Evolutionary conservation across 2,113 vertebrate genomes (phyloP), one percentile per base, ranked within the genome.

Genomic region (Ctenodactylus gundi): DNA sequence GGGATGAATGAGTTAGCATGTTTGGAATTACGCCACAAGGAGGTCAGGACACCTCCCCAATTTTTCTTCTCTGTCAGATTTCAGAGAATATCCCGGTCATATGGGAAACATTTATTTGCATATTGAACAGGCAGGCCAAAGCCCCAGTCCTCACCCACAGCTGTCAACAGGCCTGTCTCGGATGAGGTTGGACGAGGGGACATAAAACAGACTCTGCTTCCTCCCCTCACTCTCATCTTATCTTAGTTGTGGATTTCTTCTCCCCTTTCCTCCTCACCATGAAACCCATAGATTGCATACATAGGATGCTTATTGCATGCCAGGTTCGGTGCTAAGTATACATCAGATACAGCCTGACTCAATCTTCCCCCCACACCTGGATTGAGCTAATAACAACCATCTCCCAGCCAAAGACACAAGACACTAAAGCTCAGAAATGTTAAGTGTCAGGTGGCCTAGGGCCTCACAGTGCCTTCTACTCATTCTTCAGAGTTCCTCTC

Each of bases 191-290:
- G 15, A 7, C 0, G 8, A 18, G 58, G 85, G 34, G 20, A 20
- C 4, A 0, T 0, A n/a, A 17, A 3, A 44, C 36, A 12, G 68
- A 13, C 36, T 68, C 60, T 58, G 15, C 41, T n/a, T 44, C 58
- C 9, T 6, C 0, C 29, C 3, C 76, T 64, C 31, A 4, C 20
- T n/a, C 8, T 18, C 55, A 17, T 36, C 57, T 53, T 20, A 39
- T 64, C 39, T 46, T 60, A 9, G 25, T 7, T 46, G 11, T 25
- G 41, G 55, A 58, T 49, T n/a, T 17, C 6, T 17, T 39, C 5
- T 15, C 12, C 1, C 31, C 12, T 1, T 34, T 15, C 1, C 2
- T 9, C n/a, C 15, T 23, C 21, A 7, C 21, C 53, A 21, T 0
- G 4, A 57, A 46, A 23, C 21, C 44, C 29, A 27, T 55, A 36